Conservation (phyloP, 92 coral and sea anemone genomes). For the Hydrozoanthus gracilis region DNA sequence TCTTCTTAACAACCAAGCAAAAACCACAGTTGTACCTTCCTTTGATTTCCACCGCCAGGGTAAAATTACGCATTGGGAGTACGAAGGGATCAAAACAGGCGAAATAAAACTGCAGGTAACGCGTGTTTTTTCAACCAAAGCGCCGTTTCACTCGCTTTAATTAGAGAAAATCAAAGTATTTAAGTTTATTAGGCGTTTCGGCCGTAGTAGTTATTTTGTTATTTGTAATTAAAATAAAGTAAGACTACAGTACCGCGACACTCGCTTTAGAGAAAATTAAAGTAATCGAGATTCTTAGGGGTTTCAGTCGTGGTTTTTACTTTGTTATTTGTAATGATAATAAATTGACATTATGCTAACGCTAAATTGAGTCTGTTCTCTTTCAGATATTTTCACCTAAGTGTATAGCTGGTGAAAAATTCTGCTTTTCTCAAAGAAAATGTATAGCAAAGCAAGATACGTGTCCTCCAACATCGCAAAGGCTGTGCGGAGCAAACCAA, state of each 20-base stretch:
- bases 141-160: no score
- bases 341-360: not conserved
- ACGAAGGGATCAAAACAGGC: constrained; percentile 80
- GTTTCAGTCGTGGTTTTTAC: no score
- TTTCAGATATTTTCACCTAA: constrained; percentile 71
- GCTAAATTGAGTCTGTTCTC: not conserved
- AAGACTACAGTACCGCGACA: no score
- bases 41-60: constrained; percentile 78
- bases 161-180: no score
- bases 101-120: constrained; percentile 75
- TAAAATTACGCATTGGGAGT: constrained; percentile 84
- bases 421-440: constrained; percentile 71
- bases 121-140: no score
- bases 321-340: not conserved
- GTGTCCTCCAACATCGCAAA: constrained; percentile 51
- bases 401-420: constrained; percentile 64
- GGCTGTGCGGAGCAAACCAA: constrained; percentile 56
- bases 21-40: constrained; percentile 70
- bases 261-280: no score
- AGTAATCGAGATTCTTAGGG: no score
- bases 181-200: no score
- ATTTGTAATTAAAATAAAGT: no score
- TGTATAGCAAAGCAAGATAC: constrained; percentile 54
- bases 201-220: no score
- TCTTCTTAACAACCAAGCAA: constrained; percentile 42